phyloP scores from a whole-genome alignment of 2,113 vertebrate genomes.

The Carollia perspicillata region DNA sequence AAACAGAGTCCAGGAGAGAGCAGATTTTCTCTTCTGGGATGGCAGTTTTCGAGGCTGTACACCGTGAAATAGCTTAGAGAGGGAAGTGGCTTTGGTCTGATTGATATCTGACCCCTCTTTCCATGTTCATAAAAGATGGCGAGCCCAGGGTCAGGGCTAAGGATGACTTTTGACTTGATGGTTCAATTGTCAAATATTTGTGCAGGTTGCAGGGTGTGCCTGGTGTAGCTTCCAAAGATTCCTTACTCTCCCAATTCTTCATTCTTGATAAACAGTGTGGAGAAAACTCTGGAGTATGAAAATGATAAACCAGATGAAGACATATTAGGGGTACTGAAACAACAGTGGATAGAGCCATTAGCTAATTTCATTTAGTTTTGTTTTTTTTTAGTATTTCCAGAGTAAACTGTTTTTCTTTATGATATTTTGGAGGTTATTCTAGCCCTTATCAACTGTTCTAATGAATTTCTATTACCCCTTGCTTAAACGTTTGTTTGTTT shows the following conservation, averaged over 20 bases:
- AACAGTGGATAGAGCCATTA: background rate
- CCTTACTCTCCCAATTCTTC: background rate
- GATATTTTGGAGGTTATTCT: background rate
- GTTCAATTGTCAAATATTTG: background rate
- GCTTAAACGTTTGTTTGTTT: background rate
- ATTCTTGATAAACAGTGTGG: background rate
- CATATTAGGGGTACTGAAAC: background rate
- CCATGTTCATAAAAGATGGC: background rate
- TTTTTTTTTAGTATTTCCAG: background rate
- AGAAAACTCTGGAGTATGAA: background rate
- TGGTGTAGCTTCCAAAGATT: background rate
- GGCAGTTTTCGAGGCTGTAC: background rate
- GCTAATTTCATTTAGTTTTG: background rate
- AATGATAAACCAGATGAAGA: background rate
- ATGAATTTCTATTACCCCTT: background rate
- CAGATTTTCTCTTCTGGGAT: background rate
- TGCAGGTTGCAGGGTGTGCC: background rate
- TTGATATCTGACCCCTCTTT: conserved; percentile 14
- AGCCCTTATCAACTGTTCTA: background rate
- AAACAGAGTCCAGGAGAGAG: background rate
- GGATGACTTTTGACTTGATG: background rate
- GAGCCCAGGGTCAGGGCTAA: background rate
- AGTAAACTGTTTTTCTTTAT: background rate
- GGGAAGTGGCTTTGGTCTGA: conserved; percentile 29
- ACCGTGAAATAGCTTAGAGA: conserved; percentile 31